Base-by-base conservation (phyloP, 2,888 invertebrate species). In the Choreutis nemorana region DNA sequence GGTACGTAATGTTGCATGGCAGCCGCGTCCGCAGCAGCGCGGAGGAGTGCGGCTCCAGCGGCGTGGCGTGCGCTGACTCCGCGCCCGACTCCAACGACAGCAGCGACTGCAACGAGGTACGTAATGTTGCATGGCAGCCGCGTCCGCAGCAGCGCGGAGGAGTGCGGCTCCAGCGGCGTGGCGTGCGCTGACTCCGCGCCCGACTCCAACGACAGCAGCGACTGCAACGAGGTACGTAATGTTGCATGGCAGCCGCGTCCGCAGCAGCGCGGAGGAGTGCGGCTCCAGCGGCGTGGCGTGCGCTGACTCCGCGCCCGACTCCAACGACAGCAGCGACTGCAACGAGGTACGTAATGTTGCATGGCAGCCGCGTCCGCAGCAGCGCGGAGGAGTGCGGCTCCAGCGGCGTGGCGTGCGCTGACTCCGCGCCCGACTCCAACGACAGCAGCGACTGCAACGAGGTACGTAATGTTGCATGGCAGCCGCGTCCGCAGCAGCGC, bases 381-480 rank as follows among this genome's bases (percentile, higher is more conserved):
- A 64, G 80, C 55, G 54, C 62, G 44, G 77, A 64, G 45, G 81
- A 63, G 46, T 67, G 52, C 43, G 71, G 59, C 36, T 62, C 77
- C 37, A 73, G 75, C 34, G 81, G 81, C 37, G 72, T 81, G 35
- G 70, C 71, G 36, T 77, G 81, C 45, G 50, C 59, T 0, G 73
- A 73, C 53, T 70, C 70, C 36, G 63, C 68, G 38, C 75, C 81
- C 0, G 77, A 81, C 43, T 81, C 81, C 24, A 78, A 79, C 23
- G 83, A 83, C 48, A 73, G n/a, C n/a, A 82, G 81, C 45, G 75
- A 81, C 41, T 77, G 71, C 48, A 77, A 72, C 41, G 79, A 80
- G 67, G 79, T 78, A 40, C 22, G 34, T n/a, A n/a, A n/a, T n/a
- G n/a, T n/a, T n/a, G n/a, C n/a, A n/a, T n/a, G n/a, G n/a, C n/a